Evolutionary conservation across 2,888 invertebrate species (phyloP), one percentile per base, ranked within the genome.

Genomic region (Antheraea yamamai): DNA sequence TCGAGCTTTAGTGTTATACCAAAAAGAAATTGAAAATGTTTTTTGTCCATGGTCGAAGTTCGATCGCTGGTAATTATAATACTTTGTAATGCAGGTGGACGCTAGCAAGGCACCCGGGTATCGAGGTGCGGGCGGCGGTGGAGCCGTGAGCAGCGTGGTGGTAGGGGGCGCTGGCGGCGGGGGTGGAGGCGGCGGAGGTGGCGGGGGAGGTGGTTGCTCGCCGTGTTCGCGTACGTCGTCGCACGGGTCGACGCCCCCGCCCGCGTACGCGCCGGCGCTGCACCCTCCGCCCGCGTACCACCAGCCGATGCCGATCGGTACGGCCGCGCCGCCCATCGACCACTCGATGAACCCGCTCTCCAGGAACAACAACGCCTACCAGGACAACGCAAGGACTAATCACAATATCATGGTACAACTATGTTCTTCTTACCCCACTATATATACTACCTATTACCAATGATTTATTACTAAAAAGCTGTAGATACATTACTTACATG

Each of bases 41-140:
- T 39, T 39, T 39, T 39, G 6, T 39, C 6, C 7, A 39, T 39
- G 35, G 6, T 39, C 35, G 35, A 39, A 39, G 6, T 39, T 2
- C 35, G 35, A 39, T 6, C 6, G 35, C 35, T 39, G 35, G 7
- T 39, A 39, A 39, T 39, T n/a, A 61, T 61, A n/a, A n/a, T n/a
- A 8, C 7, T 8, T 61, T 20, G 2, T 66, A n/a, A n/a, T 23
- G 35, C 93, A 97, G 94, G 98, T 97, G 78, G 98, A 98, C 92
- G 97, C 97, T 7, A 97, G 98, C 72, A 98, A 98, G 92, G 98
- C 98, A 77, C 98, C 98, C 0, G 98, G 98, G 0, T 98, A 98
- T 90, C 96, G 98, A 84, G 98, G 97, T 74, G 96, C 96, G 14
- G 85, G 97, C 79, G 97, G 97, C 61, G 83, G 76, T 97, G 98